Evolutionary conservation across 1,140 invertebrate species (phyloP).

Genomic region (Nephotettix cincticeps): DNA sequence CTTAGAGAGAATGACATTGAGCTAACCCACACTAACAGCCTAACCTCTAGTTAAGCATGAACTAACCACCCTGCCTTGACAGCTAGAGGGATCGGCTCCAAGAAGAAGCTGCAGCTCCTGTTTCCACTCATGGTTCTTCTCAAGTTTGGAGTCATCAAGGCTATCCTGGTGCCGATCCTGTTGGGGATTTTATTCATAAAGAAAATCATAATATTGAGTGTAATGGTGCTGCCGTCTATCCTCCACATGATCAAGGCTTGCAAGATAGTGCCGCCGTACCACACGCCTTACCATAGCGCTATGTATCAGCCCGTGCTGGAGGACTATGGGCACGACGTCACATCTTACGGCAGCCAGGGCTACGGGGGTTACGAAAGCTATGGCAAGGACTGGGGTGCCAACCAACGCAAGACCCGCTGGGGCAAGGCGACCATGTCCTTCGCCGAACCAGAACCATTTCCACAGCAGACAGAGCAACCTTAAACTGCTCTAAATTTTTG

Average conservation of each 20-base stretch:
- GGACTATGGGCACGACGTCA: not conserved
- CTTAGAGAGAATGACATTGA: too few relatives aligned
- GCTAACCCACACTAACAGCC: too few relatives aligned
- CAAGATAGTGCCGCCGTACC: conserved; percentile 49
- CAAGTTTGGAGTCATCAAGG: conserved; percentile 55
- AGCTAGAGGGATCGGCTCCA: conserved; percentile 46
- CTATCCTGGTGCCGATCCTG: conserved; percentile 61
- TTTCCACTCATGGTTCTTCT: conserved; percentile 60
- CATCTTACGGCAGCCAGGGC: not conserved
- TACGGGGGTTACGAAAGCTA: not conserved
- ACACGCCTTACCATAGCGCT: not conserved
- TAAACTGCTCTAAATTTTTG: not conserved
- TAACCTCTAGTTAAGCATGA: too few relatives aligned
- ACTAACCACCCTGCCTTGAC: not conserved
- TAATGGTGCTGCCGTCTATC: conserved; percentile 59
- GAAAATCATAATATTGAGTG: conserved; percentile 62
- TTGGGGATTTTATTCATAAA: conserved; percentile 66
- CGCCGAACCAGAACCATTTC: not conserved
- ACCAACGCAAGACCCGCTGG: not conserved
- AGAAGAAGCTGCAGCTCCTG: conserved; percentile 60
- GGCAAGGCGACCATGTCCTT: not conserved
- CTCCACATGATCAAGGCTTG: conserved; percentile 62
- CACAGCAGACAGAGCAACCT: not conserved
- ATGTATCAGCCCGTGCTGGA: not conserved
- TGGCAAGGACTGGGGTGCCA: conserved; percentile 12